phyloP scores from a whole-genome alignment of 2,113 vertebrate genomes.

The Xyliphius kryptos region DNA sequence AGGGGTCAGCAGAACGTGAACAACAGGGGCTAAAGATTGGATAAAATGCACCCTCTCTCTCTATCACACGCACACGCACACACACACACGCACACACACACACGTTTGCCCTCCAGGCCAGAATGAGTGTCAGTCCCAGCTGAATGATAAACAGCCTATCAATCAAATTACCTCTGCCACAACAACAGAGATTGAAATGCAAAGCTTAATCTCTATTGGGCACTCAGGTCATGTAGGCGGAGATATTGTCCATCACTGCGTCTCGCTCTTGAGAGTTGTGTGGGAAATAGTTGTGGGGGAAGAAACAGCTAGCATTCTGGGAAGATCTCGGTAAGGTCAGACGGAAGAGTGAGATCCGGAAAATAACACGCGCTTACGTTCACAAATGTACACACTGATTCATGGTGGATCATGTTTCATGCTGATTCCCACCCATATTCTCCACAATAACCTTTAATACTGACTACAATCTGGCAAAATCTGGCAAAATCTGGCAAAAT shows the following conservation, averaged over 20 bases:
- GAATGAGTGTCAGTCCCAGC: conserved; percentile 46
- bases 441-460: no score
- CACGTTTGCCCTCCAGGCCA: conserved; percentile 56
- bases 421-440: no score
- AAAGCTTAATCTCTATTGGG: conserved; percentile 47
- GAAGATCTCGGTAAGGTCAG: no score
- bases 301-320: no score
- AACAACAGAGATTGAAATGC: conserved; percentile 46
- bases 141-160: conserved; percentile 65
- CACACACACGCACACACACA: conserved; percentile 43
- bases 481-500: no score
- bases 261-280: conserved; percentile 24
- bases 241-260: conserved; percentile 21
- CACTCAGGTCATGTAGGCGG: conserved; percentile 22
- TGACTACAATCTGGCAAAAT: no score
- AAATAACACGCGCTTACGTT: no score
- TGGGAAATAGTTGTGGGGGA: no score
- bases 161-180: conserved; percentile 52
- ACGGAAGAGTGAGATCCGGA: no score
- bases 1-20: conserved; percentile 63
- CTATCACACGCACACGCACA: conserved; percentile 38
- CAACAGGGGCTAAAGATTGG: conserved; percentile 39
- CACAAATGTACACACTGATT: no score
- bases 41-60: conserved; percentile 39
- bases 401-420: no score